A percentile compares a stretch with the other conserved stretches of the same genome.
phyloP scores from a whole-genome alignment of 2,797 vertebrate genomes.

The Spea hammondii region DNA sequence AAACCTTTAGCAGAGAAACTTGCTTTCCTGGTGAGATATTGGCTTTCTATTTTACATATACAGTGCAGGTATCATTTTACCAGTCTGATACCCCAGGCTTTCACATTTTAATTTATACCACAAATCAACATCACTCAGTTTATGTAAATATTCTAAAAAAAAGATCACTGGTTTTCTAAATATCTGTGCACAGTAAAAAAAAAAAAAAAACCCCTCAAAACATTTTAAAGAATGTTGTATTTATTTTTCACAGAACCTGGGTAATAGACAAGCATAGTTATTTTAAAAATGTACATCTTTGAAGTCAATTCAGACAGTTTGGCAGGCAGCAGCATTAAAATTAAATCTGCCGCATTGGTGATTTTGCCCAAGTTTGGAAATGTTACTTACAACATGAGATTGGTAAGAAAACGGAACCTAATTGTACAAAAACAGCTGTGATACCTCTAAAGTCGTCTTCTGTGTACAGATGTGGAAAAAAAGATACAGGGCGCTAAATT shows the following conservation, averaged over 20 bases:
- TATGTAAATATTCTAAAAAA: too few relatives aligned
- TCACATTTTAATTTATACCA: too few relatives aligned
- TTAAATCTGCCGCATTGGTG: constrained; percentile 63
- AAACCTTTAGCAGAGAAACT: too few relatives aligned
- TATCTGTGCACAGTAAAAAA: not conserved
- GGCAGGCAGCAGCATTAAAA: constrained; percentile 66
- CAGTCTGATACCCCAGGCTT: too few relatives aligned
- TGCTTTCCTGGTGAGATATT: too few relatives aligned
- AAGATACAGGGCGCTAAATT: constrained; percentile 70
- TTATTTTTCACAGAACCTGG: constrained; percentile 92
- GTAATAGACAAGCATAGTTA: constrained; percentile 76
- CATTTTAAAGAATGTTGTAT: constrained; percentile 81
- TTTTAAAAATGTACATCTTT: constrained; percentile 77
- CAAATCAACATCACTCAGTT: too few relatives aligned
- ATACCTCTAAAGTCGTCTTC: constrained; percentile 72
- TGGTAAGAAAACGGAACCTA: constrained; percentile 79
- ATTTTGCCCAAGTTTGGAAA: constrained; percentile 69
- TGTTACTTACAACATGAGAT: constrained; percentile 72
- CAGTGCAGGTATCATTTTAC: too few relatives aligned
- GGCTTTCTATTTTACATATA: too few relatives aligned
- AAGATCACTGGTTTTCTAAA: not conserved
- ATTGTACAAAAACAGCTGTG: constrained; percentile 80
- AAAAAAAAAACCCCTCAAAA: not conserved
- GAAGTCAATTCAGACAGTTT: constrained; percentile 71
- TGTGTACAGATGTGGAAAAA: constrained; percentile 65